Percentiles rank a stretch among this genome's conserved stretches.
Evolutionary conservation across 1,140 invertebrate genomes (phyloP).

Genomic region (Paraescarpia echinospica): DNA sequence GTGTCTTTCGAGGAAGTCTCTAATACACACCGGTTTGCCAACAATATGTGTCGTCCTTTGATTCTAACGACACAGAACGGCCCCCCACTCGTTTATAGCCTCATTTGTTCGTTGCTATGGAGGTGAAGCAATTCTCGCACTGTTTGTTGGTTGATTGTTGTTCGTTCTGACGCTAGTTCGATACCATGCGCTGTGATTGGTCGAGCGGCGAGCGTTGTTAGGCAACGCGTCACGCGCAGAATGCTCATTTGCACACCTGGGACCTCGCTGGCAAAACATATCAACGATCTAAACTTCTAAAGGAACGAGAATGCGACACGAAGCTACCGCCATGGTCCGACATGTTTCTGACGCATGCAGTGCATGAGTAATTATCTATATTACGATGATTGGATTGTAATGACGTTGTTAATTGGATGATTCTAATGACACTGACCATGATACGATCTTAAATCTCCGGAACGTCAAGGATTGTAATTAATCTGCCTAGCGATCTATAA

Average conservation of each 20-base stretch:
- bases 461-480: neutral
- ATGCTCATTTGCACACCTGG: neutral
- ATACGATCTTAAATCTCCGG: neutral
- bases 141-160: neutral
- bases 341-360: neutral
- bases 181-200: neutral
- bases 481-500: neutral
- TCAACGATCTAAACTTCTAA: neutral
- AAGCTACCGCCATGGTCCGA: neutral
- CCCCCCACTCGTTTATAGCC: no score
- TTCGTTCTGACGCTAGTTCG: neutral
- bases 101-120: no score
- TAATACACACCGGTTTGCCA: neutral
- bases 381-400: neutral
- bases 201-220: neutral
- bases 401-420: neutral
- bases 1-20: conserved; percentile 7
- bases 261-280: neutral
- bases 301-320: no score
- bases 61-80: neutral
- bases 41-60: neutral
- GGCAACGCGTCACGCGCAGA: neutral
- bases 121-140: neutral
- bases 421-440: neutral
- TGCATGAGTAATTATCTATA: neutral